Conservation (phyloP, 2,888 invertebrate species). For the Tiliacea aurago region DNA sequence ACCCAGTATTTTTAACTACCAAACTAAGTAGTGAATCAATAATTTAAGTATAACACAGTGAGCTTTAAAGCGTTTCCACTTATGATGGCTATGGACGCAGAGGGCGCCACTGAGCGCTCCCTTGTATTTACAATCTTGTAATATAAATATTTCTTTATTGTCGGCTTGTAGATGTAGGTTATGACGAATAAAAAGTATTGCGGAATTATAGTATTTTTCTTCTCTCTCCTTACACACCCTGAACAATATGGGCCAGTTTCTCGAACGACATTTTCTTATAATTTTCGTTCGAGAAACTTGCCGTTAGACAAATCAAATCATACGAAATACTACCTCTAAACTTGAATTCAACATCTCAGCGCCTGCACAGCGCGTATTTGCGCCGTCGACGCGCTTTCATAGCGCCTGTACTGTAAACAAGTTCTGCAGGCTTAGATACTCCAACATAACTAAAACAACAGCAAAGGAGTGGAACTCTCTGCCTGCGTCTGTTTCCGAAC, state of each 20-base stretch:
- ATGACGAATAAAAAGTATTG: conserved; percentile 67
- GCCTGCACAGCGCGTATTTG: too few relatives aligned
- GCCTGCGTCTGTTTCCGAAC: too few relatives aligned
- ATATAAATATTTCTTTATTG: conserved; percentile 59
- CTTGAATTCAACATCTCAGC: too few relatives aligned
- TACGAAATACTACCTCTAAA: too few relatives aligned
- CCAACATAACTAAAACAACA: too few relatives aligned
- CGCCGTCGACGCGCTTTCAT: too few relatives aligned
- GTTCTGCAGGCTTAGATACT: too few relatives aligned
- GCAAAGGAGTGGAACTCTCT: too few relatives aligned
- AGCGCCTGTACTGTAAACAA: too few relatives aligned
- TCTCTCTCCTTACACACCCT: neutral
- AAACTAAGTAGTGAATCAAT: conserved; percentile 41
- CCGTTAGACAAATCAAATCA: too few relatives aligned
- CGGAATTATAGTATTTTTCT: conserved; percentile 30
- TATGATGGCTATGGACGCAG: conserved; percentile 61
- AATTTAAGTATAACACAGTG: conserved; percentile 47
- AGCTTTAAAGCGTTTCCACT: conserved; percentile 67
- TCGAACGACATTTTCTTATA: neutral
- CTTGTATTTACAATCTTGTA: conserved; percentile 62
- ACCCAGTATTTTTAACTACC: too few relatives aligned
- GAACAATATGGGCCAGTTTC: neutral
- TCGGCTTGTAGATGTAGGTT: conserved; percentile 64
- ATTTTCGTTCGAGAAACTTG: too few relatives aligned
- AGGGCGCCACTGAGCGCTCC: conserved; percentile 46